A percentile compares a stretch with the other conserved stretches of the same genome.
Conservation (phyloP, 2,888 invertebrate genomes). For the Drosophila subquinaria region DNA sequence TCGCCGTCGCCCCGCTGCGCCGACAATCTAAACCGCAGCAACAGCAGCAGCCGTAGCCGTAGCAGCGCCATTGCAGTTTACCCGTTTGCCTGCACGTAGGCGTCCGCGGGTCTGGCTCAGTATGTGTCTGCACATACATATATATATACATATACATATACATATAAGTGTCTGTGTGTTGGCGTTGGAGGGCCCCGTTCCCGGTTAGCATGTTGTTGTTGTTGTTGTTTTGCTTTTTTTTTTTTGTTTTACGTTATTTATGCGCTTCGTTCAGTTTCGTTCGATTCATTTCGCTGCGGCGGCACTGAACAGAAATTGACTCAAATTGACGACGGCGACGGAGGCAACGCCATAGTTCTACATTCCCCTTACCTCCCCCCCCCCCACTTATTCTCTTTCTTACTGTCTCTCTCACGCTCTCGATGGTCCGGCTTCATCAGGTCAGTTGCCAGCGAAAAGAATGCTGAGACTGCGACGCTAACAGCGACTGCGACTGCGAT, state of each 20-base stretch:
- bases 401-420: background rate
- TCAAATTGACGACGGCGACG: conserved; percentile 72
- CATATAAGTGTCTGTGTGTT: conserved; percentile 38
- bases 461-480: conserved; percentile 53
- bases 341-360: conserved; percentile 36
- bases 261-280: conserved; percentile 79
- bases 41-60: conserved; percentile 19
- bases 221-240: conserved; percentile 11
- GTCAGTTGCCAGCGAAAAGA: conserved; percentile 63
- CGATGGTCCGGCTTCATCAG: conserved; percentile 19
- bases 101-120: conserved; percentile 41
- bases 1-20: conserved; percentile 28
- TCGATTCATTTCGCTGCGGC: conserved; percentile 71
- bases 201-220: conserved; percentile 53
- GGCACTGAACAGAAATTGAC: conserved; percentile 72
- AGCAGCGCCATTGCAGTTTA: conserved; percentile 66
- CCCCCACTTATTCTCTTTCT: background rate
- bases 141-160: too few relatives aligned
- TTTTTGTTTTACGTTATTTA: conserved; percentile 72
- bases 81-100: conserved; percentile 50
- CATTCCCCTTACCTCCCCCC: background rate
- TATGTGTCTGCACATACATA: conserved; percentile 10
- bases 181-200: conserved; percentile 76
- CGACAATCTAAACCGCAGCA: conserved; percentile 28
- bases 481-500: conserved; percentile 20